These are phyloP conservation scores for Halictus quadricinctus DNA, from an alignment of 2,888 invertebrate genomes.

Conservation along the genomic window DNA sequence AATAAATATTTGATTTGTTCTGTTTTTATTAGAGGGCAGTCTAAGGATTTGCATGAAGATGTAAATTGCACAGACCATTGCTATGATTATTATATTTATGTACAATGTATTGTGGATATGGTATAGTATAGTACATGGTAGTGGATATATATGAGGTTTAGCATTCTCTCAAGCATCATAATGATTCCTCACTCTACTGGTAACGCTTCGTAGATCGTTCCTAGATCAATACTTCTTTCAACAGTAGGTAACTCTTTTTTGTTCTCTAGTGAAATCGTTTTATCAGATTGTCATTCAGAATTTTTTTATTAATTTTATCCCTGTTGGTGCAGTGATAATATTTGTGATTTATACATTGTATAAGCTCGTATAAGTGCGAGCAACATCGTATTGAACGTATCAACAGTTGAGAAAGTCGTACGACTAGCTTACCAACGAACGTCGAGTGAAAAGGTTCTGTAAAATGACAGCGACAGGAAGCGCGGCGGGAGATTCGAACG, in stretches of 20 bases:
- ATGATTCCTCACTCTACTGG: no score
- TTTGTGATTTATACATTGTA: not conserved
- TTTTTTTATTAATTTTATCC: not conserved
- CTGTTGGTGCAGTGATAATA: not conserved
- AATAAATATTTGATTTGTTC: no score
- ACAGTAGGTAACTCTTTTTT: constrained; percentile 18
- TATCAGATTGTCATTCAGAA: not conserved
- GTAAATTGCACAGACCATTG: no score
- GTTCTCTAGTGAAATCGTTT: not conserved
- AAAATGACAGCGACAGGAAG: not conserved
- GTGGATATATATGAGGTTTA: no score
- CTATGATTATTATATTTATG: no score
- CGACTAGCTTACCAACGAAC: constrained; percentile 33
- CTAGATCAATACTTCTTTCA: constrained; percentile 45
- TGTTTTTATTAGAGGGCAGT: no score
- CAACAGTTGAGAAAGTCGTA: constrained; percentile 14
- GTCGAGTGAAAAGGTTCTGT: not conserved
- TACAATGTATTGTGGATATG: no score
- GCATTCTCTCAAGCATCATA: no score
- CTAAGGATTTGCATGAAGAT: no score
- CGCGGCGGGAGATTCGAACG: not conserved
- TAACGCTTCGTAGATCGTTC: no score
- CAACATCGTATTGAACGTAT: not conserved
- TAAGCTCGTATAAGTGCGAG: no score
- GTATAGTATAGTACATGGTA: no score